Evolutionary conservation across 2,888 invertebrate genomes (phyloP), one percentile per base, ranked within the genome.

Genomic region (Anthophora plumipes): DNA sequence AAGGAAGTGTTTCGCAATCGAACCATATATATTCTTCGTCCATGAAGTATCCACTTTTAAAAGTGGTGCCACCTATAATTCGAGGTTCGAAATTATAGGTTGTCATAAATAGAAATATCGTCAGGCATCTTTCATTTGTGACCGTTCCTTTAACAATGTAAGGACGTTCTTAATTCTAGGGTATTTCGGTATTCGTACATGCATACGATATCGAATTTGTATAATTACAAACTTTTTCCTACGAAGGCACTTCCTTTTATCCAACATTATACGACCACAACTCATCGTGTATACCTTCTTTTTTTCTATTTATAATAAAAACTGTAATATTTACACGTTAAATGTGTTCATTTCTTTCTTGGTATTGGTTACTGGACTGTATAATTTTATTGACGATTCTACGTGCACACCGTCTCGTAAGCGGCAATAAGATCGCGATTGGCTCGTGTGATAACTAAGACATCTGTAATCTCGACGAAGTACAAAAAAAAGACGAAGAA

Each of bases 371-470:
- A 31, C 22, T 48, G 11, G 39, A 14, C 59, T 57, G 67, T 43
- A 55, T 68, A 68, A 61, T 68, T 75, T 61, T 22, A 43, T 39
- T 60, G 25, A 7, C 43, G 41, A 54, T 46, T 59, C 12, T 12
- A 67, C 12, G 50, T 25, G 31, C 25, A 50, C 37, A 11, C 14
- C 12, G 31, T 20, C 6, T 41, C 20, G 1, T 6, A 11, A 17
- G 14, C 37, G 17, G 22, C n/a, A n/a, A 55, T 57, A 50, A 2
- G 20, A 46, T 55, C 14, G 39, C 22, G 59, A 76, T 55, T 17
- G 66, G n/a, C 31, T 48, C 20, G 14, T 3, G 55, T 57, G 63
- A 63, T 61, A 70, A 46, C 17, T 17, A 55, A 63, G 55, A 37
- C 52, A 77, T 52, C 52, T 39, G 4, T 59, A 59, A 66, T 59